Evolutionary conservation across 1,140 invertebrate genomes (phyloP).

Genomic region (Tetramorium alpestre): DNA sequence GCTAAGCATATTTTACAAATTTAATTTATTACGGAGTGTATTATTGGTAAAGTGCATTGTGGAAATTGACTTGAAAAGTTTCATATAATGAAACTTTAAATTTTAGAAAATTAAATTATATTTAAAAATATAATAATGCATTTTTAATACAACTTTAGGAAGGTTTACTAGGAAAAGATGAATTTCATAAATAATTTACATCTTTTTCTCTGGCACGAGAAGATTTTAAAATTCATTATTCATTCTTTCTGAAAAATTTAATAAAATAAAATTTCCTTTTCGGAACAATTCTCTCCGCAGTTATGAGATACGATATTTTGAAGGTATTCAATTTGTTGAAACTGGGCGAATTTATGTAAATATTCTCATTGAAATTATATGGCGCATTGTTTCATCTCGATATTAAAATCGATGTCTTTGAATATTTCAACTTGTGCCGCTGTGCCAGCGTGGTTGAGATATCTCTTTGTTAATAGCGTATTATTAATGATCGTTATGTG

Average conservation of each 20-base stretch:
- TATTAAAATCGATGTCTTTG: neutral
- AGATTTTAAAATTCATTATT: neutral
- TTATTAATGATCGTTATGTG: constrained; percentile 57
- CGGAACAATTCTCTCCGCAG: neutral
- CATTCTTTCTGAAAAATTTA: neutral
- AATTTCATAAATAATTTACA: constrained; percentile 2
- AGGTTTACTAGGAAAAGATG: neutral
- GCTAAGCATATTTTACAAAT: constrained; percentile 9
- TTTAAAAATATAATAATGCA: neutral
- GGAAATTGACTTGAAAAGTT: neutral
- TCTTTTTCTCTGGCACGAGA: neutral
- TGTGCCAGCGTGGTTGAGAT: neutral
- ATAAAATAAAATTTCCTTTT: neutral
- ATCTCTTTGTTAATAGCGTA: constrained; percentile 48
- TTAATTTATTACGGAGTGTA: neutral
- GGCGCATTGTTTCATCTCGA: neutral
- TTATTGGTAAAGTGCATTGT: neutral
- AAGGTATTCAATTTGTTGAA: constrained; percentile 4
- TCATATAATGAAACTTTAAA: neutral
- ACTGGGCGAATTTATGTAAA: neutral
- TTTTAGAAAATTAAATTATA: neutral
- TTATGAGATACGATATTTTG: neutral
- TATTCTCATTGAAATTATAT: neutral
- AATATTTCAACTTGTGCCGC: neutral
- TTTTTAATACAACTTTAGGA: neutral